Evolutionary conservation across 2,113 vertebrate species (phyloP).

Genomic region (Aptenodytes patagonicus): DNA sequence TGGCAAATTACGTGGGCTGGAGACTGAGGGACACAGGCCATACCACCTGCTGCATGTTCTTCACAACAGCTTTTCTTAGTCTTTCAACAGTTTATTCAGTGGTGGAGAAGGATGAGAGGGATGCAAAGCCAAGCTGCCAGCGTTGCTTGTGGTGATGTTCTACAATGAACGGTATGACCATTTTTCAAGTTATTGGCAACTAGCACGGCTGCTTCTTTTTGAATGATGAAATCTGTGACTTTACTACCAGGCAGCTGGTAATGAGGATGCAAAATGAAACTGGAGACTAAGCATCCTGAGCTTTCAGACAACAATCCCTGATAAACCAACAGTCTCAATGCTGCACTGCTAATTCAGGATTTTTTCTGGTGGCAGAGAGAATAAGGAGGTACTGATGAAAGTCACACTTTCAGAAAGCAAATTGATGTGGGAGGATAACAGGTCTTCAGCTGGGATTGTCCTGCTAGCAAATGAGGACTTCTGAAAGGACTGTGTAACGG

Average conservation of each 20-base stretch:
- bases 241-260: neutral
- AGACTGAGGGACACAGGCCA: neutral
- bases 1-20: constrained; percentile 25
- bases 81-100: constrained; percentile 43
- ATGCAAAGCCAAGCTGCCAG: constrained; percentile 19
- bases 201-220: neutral
- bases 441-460: neutral
- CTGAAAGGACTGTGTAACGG: neutral
- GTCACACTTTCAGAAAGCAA: neutral
- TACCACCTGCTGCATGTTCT: constrained; percentile 55
- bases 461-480: neutral
- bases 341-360: neutral
- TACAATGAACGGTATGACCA: constrained; percentile 11
- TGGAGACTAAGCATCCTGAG: neutral
- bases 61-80: constrained; percentile 26
- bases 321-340: neutral
- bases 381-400: neutral
- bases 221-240: constrained; percentile 1
- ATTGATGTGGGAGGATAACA: neutral
- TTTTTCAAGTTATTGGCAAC: constrained; percentile 13
- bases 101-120: constrained; percentile 27
- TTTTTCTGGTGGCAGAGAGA: neutral
- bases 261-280: neutral
- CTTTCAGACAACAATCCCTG: neutral
- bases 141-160: constrained; percentile 7